Evolutionary conservation across 2,888 invertebrate species (phyloP).

Genomic region (Folsomia candida): DNA sequence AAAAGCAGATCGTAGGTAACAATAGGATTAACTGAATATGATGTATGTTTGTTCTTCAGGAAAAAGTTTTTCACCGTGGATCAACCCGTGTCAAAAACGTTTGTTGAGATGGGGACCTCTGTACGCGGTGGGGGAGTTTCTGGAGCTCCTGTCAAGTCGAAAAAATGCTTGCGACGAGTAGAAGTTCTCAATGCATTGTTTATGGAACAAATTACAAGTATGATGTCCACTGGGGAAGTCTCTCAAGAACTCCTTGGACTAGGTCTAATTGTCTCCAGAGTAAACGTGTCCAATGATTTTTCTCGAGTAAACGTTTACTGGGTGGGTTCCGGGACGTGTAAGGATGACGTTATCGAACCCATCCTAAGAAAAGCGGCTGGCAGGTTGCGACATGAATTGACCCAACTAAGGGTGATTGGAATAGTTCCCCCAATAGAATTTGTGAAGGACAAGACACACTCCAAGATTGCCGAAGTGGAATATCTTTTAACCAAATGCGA

Average conservation of each 20-base stretch:
- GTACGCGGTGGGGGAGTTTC: not conserved
- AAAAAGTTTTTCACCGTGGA: slow-evolving; percentile 33
- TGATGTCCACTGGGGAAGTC: slow-evolving; percentile 70
- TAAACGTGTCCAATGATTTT: slow-evolving; percentile 67
- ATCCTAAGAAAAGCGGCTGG: slow-evolving; percentile 62
- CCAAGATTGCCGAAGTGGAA: slow-evolving; percentile 62
- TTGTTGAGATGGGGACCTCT: slow-evolving; percentile 27
- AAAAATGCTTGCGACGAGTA: slow-evolving; percentile 57
- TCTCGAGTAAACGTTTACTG: slow-evolving; percentile 69
- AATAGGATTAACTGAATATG: not conserved
- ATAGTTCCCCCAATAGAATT: slow-evolving; percentile 71
- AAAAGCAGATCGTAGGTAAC: not conserved
- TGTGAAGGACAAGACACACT: slow-evolving; percentile 66
- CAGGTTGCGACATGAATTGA: slow-evolving; percentile 68
- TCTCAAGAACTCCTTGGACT: slow-evolving; percentile 60
- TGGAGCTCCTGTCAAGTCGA: slow-evolving; percentile 20
- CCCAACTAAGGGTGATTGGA: slow-evolving; percentile 71
- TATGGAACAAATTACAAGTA: slow-evolving; percentile 75
- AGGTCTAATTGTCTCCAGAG: slow-evolving; percentile 71
- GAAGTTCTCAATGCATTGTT: slow-evolving; percentile 74
- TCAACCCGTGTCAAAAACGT: slow-evolving; percentile 22
- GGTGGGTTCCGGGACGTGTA: slow-evolving; percentile 54
- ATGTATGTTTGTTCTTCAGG: slow-evolving; percentile 21
- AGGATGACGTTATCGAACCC: slow-evolving; percentile 59
- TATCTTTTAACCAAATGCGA: slow-evolving; percentile 63